phyloP scores from a whole-genome alignment of 2,113 vertebrate species.

The Platichthys stellatus region DNA sequence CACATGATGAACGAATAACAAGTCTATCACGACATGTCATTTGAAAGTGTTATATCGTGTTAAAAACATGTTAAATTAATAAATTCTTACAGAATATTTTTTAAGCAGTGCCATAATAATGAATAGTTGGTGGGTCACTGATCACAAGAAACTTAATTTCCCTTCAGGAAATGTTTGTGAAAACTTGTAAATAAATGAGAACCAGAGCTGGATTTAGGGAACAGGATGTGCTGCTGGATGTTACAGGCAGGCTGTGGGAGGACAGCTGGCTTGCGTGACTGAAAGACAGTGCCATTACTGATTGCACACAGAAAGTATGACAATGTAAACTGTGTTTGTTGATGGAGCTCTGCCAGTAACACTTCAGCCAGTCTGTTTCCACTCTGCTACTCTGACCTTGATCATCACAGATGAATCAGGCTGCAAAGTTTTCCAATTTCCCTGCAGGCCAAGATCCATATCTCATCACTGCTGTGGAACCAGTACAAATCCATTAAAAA shows the following conservation, averaged over 20 bases:
- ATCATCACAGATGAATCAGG: conserved; percentile 22
- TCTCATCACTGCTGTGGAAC: conserved; percentile 6
- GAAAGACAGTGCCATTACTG: conserved; percentile 39
- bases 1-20: not conserved
- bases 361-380: conserved; percentile 9
- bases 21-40: too few species aligned
- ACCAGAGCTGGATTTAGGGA: not conserved
- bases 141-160: not conserved
- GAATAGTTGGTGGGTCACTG: not conserved
- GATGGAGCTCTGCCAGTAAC: conserved; percentile 35
- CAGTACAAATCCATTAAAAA: conserved; percentile 8
- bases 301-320: conserved; percentile 15
- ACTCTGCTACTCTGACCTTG: conserved; percentile 18
- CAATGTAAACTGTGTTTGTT: conserved; percentile 3
- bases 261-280: conserved; percentile 26
- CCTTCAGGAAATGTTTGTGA: not conserved
- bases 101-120: not conserved
- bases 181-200: too few species aligned
- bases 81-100: not conserved
- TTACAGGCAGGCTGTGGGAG: not conserved
- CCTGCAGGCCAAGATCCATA: conserved; percentile 40
- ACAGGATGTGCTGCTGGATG: not conserved
- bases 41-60: too few species aligned
- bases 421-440: conserved; percentile 14
- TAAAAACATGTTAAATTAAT: not conserved